These are phyloP conservation scores for Pelmatolapia mariae DNA, from an alignment of 2,113 vertebrate species.

Conservation along the genomic window DNA sequence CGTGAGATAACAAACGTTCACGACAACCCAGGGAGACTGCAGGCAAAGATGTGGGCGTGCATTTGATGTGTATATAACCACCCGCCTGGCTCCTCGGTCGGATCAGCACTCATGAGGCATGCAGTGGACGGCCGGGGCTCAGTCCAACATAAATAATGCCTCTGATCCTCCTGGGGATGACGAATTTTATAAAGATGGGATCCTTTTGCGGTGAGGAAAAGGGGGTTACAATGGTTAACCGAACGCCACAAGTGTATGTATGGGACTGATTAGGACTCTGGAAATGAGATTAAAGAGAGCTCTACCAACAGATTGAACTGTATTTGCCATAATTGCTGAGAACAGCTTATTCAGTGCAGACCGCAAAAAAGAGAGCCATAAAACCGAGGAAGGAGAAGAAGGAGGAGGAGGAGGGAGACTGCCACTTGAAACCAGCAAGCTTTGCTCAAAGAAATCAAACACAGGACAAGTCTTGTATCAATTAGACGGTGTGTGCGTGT, in stretches of 20 bases:
- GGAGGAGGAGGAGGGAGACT: background rate
- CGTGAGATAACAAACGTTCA: slow-evolving; percentile 43
- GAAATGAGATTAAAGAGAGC: slow-evolving; percentile 71
- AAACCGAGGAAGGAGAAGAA: slow-evolving; percentile 41
- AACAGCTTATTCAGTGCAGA: slow-evolving; percentile 74
- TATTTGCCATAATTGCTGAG: slow-evolving; percentile 75
- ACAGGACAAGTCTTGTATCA: slow-evolving; percentile 48
- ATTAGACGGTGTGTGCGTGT: slow-evolving; percentile 44
- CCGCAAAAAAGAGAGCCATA: slow-evolving; percentile 69
- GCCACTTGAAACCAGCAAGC: slow-evolving; percentile 48
- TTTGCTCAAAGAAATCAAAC: slow-evolving; percentile 54
- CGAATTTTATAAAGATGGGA: slow-evolving; percentile 48
- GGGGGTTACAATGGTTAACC: slow-evolving; percentile 45
- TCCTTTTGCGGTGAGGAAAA: slow-evolving; percentile 20
- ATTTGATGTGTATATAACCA: slow-evolving; percentile 44
- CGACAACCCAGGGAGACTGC: slow-evolving; percentile 14
- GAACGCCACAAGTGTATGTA: slow-evolving; percentile 56
- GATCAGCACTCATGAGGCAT: slow-evolving; percentile 19
- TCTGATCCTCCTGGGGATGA: slow-evolving; percentile 60
- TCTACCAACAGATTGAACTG: slow-evolving; percentile 70
- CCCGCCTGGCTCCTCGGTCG: slow-evolving; percentile 30
- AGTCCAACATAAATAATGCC: slow-evolving; percentile 56
- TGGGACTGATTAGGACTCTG: slow-evolving; percentile 67
- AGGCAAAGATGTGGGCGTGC: slow-evolving; percentile 23
- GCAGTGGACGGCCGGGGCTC: slow-evolving; percentile 31